These are phyloP conservation scores for Neodiprion lecontei DNA, from an alignment of 1,140 invertebrate species.

Conservation along the genomic window DNA sequence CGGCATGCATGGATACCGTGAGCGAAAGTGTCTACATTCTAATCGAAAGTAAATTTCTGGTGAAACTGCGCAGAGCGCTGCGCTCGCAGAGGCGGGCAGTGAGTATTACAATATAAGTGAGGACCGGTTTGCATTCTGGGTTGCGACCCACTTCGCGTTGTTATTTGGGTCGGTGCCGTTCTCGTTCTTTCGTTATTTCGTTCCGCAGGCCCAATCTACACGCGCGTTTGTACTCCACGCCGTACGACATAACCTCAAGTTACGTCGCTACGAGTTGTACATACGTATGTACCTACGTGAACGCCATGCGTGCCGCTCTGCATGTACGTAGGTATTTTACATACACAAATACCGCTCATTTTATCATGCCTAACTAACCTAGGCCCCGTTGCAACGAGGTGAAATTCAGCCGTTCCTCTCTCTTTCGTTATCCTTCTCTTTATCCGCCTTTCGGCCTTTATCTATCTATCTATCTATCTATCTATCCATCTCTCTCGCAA, in stretches of 20 bases:
- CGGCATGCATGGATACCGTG: neutral
- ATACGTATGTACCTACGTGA: no score
- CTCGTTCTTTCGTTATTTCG: neutral
- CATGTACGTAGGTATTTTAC: no score
- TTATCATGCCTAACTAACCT: neutral
- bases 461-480: neutral
- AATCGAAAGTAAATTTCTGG: constrained; percentile 7
- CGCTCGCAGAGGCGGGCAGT: neutral
- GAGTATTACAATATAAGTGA: neutral
- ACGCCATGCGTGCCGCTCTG: no score
- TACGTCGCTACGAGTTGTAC: no score
- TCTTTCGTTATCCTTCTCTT: neutral
- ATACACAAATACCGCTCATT: neutral
- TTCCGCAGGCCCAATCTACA: constrained; percentile 1
- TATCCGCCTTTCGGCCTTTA: no score
- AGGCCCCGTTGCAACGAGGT: neutral
- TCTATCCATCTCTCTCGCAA: neutral
- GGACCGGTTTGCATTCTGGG: constrained; percentile 2
- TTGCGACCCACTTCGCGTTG: neutral
- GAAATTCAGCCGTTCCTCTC: neutral
- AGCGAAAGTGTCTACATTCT: constrained; percentile 2
- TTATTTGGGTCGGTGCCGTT: neutral
- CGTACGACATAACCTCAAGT: no score
- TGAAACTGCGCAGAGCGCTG: neutral
- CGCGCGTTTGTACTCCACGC: neutral